Conservation (phyloP, 2,113 vertebrate genomes). For the Salminus brasiliensis region DNA sequence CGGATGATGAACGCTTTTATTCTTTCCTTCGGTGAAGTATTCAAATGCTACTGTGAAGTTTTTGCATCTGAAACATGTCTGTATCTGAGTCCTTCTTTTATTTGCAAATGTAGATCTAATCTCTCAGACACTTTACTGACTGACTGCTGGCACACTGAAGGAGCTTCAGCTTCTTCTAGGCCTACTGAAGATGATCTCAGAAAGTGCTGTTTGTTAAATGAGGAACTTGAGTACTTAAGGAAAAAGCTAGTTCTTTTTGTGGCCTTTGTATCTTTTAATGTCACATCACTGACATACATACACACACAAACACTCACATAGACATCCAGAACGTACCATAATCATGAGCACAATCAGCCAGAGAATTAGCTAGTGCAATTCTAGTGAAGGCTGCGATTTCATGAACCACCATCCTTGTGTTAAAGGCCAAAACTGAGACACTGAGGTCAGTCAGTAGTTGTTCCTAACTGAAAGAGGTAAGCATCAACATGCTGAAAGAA, state of each 20-base stretch:
- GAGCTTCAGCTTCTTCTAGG: background rate
- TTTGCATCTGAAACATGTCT: background rate
- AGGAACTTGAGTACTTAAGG: background rate
- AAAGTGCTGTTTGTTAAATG: background rate
- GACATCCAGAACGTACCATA: background rate
- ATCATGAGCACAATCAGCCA: background rate
- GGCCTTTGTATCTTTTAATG: slow-evolving; percentile 28
- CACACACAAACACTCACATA: background rate
- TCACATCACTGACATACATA: background rate
- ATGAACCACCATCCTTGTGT: background rate
- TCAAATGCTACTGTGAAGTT: too few relatives aligned
- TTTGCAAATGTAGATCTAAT: background rate
- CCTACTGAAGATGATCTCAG: background rate
- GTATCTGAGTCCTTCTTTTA: background rate
- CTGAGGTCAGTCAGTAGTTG: background rate
- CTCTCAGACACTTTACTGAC: background rate
- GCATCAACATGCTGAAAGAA: background rate
- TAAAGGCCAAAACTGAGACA: too few relatives aligned
- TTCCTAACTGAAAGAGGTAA: background rate
- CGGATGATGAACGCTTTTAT: background rate
- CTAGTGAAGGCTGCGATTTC: background rate
- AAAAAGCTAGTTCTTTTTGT: background rate
- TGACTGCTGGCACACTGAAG: background rate
- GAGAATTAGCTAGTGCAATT: background rate
- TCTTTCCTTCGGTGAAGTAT: too few relatives aligned